phyloP scores from a whole-genome alignment of 2,888 invertebrate species.

The Steromphala cineraria region DNA sequence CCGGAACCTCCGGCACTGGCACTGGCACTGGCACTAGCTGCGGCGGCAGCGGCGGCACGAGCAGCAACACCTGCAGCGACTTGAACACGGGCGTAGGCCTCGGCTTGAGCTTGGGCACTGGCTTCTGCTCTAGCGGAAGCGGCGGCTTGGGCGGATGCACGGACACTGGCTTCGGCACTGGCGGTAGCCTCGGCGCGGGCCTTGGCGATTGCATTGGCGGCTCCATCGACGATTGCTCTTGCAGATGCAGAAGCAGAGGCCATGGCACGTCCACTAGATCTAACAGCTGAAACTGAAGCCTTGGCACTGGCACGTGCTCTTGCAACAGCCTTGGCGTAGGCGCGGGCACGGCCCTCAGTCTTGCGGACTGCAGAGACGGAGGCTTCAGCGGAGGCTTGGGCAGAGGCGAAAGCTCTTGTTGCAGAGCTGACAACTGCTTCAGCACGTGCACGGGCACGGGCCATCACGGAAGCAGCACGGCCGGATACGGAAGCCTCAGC shows the following conservation, averaged over 20 bases:
- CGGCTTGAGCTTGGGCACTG: background rate
- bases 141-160: background rate
- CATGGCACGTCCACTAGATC: background rate
- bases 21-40: background rate
- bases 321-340: background rate
- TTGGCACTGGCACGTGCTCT: background rate
- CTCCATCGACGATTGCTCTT: background rate
- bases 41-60: background rate
- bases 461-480: background rate
- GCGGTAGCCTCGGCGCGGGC: background rate
- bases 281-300: background rate
- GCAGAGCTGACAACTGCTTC: background rate
- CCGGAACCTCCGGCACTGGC: background rate
- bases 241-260: background rate
- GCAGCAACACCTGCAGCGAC: background rate
- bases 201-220: background rate
- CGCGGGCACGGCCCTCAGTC: background rate
- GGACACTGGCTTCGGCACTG: background rate
- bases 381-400: background rate
- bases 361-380: background rate
- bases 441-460: background rate
- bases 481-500: background rate
- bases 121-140: background rate
- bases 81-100: background rate
- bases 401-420: background rate